These are phyloP conservation scores for Cryptocheilus praepositus DNA, from an alignment of 2,888 invertebrate genomes.

Conservation along the genomic window DNA sequence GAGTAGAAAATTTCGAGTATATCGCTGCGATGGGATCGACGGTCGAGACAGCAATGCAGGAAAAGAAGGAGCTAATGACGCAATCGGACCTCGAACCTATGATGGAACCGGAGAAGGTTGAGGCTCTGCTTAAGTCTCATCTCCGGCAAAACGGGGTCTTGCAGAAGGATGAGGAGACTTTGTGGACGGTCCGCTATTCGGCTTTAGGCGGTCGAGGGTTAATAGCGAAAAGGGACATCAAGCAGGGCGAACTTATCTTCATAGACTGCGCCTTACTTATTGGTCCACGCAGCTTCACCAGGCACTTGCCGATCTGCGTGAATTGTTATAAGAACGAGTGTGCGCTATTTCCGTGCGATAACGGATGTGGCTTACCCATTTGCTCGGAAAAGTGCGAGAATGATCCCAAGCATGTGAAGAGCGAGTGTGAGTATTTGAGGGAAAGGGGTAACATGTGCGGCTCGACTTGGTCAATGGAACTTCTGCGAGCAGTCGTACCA, in stretches of 20 bases:
- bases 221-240: slow-evolving; percentile 82
- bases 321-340: slow-evolving; percentile 78
- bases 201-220: slow-evolving; percentile 83
- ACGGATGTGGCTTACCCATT: slow-evolving; percentile 82
- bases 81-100: too few species aligned
- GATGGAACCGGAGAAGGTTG: slow-evolving; percentile 47
- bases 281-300: slow-evolving; percentile 80
- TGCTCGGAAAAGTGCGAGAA: slow-evolving; percentile 82
- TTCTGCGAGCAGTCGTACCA: slow-evolving; percentile 74
- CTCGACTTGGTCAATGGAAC: slow-evolving; percentile 66
- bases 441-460: slow-evolving; percentile 77
- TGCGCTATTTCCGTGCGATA: slow-evolving; percentile 77
- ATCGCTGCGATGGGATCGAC: too few species aligned
- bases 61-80: too few species aligned
- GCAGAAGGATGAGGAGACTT: slow-evolving; percentile 9
- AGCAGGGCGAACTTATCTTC: slow-evolving; percentile 82
- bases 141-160: slow-evolving; percentile 49
- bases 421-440: slow-evolving; percentile 81
- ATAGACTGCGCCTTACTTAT: slow-evolving; percentile 82
- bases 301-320: slow-evolving; percentile 79
- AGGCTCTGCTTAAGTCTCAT: slow-evolving; percentile 52
- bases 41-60: too few species aligned
- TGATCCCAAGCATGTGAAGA: slow-evolving; percentile 76
- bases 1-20: too few species aligned
- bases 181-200: slow-evolving; percentile 80